phyloP scores from a whole-genome alignment of 2,113 vertebrate genomes.

The Ammodytes dubius region DNA sequence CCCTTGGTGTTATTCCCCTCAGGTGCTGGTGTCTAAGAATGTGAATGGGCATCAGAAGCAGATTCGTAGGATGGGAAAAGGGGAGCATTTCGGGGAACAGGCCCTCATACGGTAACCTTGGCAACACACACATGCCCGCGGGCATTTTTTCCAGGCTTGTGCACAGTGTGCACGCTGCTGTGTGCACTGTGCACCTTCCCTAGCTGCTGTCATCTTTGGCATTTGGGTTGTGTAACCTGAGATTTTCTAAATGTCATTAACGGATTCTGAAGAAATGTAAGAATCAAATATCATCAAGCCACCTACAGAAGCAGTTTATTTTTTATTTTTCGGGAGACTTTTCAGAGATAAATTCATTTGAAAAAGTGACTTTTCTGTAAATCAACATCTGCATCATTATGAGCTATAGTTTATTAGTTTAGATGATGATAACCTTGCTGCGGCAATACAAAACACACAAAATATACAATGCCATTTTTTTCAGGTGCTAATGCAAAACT shows the following conservation, averaged over 20 bases:
- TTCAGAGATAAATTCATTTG: background rate
- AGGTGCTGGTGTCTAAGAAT: conserved; percentile 86
- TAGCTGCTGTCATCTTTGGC: conserved; percentile 14
- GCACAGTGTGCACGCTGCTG: conserved; percentile 23
- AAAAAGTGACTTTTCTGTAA: background rate
- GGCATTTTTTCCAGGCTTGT: conserved; percentile 16
- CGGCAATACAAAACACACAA: background rate
- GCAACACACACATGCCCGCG: conserved; percentile 41
- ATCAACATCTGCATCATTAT: too few species aligned
- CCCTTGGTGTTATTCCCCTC: conserved; percentile 1
- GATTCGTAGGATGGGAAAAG: conserved; percentile 84
- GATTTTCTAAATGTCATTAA: conserved; percentile 5
- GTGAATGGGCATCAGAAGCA: conserved; percentile 81
- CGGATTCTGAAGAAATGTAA: background rate
- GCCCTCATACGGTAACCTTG: conserved; percentile 87
- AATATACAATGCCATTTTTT: background rate
- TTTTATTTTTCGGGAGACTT: background rate
- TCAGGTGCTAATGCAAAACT: background rate
- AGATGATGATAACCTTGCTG: background rate
- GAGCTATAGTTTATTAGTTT: background rate
- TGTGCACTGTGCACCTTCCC: background rate
- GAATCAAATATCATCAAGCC: too few species aligned
- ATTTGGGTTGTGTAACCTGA: conserved; percentile 6
- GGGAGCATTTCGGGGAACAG: conserved; percentile 88
- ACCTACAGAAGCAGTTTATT: too few species aligned